Evolutionary conservation across 2,797 vertebrate species (phyloP), one percentile per base, ranked within the genome.

Genomic region (Xenopus petersii): DNA sequence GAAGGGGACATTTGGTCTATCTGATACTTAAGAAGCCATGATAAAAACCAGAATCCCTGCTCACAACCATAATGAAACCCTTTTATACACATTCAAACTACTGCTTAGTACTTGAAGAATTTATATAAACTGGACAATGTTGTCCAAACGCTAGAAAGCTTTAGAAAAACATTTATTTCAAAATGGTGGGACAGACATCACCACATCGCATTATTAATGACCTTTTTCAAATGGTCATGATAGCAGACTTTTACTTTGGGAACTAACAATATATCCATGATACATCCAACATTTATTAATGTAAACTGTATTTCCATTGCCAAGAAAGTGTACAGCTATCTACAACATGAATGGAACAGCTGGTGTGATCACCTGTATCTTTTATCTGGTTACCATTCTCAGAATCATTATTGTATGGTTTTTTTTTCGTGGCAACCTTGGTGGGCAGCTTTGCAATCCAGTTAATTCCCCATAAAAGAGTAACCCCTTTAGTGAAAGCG

Each of bases 11-110:
- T 71, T 85, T 84, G 79, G 70, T 75, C 82, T 75, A 71, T 68
- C 81, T 80, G 71, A 75, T 67, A 81, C 81, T 49, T 42, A 81
- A 77, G 75, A 81, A 79, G 70, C 74, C 24, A 26, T 77, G 75
- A 79, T 79, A 80, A 73, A 80, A 83, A 79, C 77, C 77, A 81
- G 17, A 83, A 84, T 83, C 79, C 66, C 4, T 81, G 80, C 60
- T 69, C 67, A 49, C 72, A 75, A 80, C 64, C 58, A 58, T 78
- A 81, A 77, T 26, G 5, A 75, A 75, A 33, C 59, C 49, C 1
- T 0, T 73, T 61, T 67, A 75, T 71, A 81, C 79, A 63, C 16
- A 64, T 75, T 74, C 30, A 74, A 78, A 79, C 77, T 66, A 64
- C 70, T 78, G 75, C 70, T 64, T 55, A n/a, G 59, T 65, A 73